Base-by-base conservation (phyloP, 2,888 invertebrate genomes). In the Hyppa rectilinea region DNA sequence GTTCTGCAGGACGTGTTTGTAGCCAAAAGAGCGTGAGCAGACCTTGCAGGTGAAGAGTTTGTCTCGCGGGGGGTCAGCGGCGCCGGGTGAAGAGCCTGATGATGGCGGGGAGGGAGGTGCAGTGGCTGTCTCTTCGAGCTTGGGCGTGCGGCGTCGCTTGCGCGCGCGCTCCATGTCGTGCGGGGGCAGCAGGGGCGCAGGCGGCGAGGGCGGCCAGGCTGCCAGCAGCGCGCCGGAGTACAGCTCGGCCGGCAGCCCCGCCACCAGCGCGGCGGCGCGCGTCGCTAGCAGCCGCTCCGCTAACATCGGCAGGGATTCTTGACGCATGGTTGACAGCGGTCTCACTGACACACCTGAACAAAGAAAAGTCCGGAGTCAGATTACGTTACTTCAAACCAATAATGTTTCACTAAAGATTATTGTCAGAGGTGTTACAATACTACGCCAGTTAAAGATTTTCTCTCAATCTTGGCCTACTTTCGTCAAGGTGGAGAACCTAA, bases 1-100 rank as follows among this genome's bases (percentile, higher is more conserved):
- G 91, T 99, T 99, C 93, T 99, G 99, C 61, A 99, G 96, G 29
- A 99, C 99, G 93, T 99, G 99, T 89, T 99, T 99, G 96, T 99
- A 99, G 59, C 99, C 99, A 89, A 99, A 99, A 17, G 98, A 98
- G 81, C 98, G 97, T 75, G 97, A 97, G 95, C 99, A 99, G 58
- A 98, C 96, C 87, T 97, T 97, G 93, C 99, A 99, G 34, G 98
- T 98, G 94, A 99, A 99, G 71, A 98, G 97, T 90, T 98, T 98
- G 88, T 98, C 98, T 17, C 98, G 95, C 0, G 96, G 96, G 0
- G 96, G 95, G 64, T 96, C 96, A 20, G 95, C 85, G 34, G 96
- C 95, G 9, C 95, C 95, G 14, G 96, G 96, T 0, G 95, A 95
- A 7, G 95, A 95, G 92, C 87, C 97, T 87, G 88, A 97, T 91